phyloP scores from a whole-genome alignment of 2,113 vertebrate species.

The Cephalopholis sonnerati region DNA sequence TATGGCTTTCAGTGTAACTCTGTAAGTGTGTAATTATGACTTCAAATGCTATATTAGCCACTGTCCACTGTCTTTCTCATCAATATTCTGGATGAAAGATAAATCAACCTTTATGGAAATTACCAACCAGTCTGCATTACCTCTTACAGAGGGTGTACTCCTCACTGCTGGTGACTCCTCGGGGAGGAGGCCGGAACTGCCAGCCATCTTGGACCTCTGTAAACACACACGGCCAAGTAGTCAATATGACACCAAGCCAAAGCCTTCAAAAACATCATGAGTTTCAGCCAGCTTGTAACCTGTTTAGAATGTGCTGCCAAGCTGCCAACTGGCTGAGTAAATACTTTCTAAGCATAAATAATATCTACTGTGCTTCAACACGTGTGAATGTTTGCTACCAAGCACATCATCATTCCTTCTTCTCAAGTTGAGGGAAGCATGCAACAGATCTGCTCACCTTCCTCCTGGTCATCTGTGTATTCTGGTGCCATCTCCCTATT shows the following conservation, averaged over 20 bases:
- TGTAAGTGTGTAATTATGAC: not conserved
- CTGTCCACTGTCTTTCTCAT: not conserved
- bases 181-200: conserved; percentile 96
- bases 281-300: conserved; percentile 13
- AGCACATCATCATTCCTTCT: not conserved
- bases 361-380: not conserved
- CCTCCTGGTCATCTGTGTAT: conserved; percentile 83
- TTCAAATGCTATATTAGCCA: not conserved
- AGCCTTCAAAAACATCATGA: not conserved
- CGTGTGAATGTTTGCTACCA: not conserved
- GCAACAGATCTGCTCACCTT: conserved; percentile 78
- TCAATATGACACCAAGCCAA: conserved; percentile 28
- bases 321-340: not conserved
- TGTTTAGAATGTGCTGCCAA: not conserved
- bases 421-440: not conserved
- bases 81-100: not conserved
- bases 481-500: conserved; percentile 82
- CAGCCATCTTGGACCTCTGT: conserved; percentile 91
- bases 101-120: not conserved
- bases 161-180: conserved; percentile 98
- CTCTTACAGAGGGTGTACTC: conserved; percentile 98
- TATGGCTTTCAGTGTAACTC: not conserved
- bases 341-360: not conserved
- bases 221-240: conserved; percentile 33
- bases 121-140: conserved; percentile 75